These are phyloP conservation scores for Apis mellifera DNA, from an alignment of 1,140 invertebrate genomes.

Conservation along the genomic window Amel_HAv3.1 CM009934.2:9303501-9304000, in stretches of 20 bases:
- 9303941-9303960: background rate
- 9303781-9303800: background rate
- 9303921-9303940: constrained; percentile 60
- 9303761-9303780: background rate
- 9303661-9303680: background rate
- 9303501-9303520: constrained; percentile 19
- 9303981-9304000: background rate
- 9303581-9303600: background rate
- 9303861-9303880: constrained; percentile 60
- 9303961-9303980: background rate
- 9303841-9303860: constrained; percentile 1
- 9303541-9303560: background rate
- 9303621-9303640: background rate
- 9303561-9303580: background rate
- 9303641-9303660: background rate
- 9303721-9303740: too few relatives aligned
- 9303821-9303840: background rate
- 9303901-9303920: constrained; percentile 69
- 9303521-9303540: constrained; percentile 1
- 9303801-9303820: background rate
- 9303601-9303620: background rate
- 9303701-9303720: too few relatives aligned
- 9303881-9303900: constrained; percentile 70
- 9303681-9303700: background rate
- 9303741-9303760: too few relatives aligned